Base-by-base conservation (phyloP, 2,113 vertebrate genomes). In the Pheucticus melanocephalus region DNA sequence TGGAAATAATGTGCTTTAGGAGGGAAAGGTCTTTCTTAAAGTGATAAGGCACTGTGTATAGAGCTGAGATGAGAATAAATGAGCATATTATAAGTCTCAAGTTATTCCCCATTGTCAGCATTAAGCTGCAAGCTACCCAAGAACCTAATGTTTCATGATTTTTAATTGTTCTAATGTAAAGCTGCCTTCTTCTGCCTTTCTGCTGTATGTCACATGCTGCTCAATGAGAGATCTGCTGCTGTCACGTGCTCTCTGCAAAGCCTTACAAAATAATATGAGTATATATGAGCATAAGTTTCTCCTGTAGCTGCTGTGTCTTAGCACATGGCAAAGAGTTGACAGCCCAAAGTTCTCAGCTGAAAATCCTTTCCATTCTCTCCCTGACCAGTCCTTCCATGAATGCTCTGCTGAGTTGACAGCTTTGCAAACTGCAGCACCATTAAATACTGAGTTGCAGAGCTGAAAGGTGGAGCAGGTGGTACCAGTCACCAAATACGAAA, bases 1-100 rank as follows among this genome's bases (percentile, higher is more conserved):
- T 78, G 61, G 56, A 88, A 94, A 88, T 92, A 92, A 94, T 61
- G 45, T 91, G 94, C 78, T 82, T 97, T 79, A 94, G 42, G 50
- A 82, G 33, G 45, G 65, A 82, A 91, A 82, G 44, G 66, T 24
- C 57, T 66, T 68, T 69, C 83, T 89, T 91, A 88, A 93, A 92
- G 40, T 0, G 12, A 79, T 92, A 89, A 94, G 44, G 48, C 5
- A 10, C 22, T 63, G 37, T 73, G 9, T 27, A 12, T 9, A 85
- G 65, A 82, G 12, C 27, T 59, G n/a, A 96, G 31, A 71, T 9
- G 18, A 69, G 45, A 83, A 73, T 73, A 70, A 90, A 92, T 68
- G 71, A 88, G 35, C 33, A 9, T 69, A 45, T 53, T 31, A 1
- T 4, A 69, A 45, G 16, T 71, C 61, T 81, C 44, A 61, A 81